A percentile compares a stretch with the other conserved stretches of the same genome.
Evolutionary conservation across 2,797 vertebrate genomes (phyloP).

Genomic region (Aselliscus stoliczkanus): DNA sequence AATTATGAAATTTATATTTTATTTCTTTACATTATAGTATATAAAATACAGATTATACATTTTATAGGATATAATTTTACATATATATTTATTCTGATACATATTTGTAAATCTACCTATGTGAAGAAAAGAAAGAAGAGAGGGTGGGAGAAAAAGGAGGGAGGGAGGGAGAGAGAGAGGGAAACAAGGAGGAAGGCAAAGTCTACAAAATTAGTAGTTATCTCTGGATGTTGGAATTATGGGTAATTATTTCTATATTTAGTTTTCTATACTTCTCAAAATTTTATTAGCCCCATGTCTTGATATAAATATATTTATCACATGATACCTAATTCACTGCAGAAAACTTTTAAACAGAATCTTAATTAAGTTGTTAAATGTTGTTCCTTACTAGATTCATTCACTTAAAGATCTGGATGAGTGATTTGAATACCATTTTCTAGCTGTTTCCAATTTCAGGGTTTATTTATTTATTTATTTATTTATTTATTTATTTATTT

Average conservation of each 20-base stretch:
- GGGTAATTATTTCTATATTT: neutral
- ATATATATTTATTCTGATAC: neutral
- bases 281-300: neutral
- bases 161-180: too few species aligned
- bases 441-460: neutral
- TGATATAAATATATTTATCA: conserved; percentile 21
- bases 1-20: neutral
- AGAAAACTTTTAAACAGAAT: neutral
- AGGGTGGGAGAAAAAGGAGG: too few species aligned
- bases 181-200: neutral
- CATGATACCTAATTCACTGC: neutral
- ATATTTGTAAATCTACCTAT: neutral
- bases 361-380: neutral
- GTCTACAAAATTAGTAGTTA: neutral
- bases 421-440: neutral
- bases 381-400: neutral
- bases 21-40: neutral
- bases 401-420: conserved; percentile 12
- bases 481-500: too few species aligned
- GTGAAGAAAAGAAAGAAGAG: neutral
- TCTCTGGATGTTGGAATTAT: neutral
- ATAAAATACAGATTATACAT: neutral
- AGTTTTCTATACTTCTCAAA: neutral
- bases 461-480: conserved; percentile 25
- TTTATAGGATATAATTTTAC: neutral